Base-by-base conservation (phyloP, 2,113 vertebrate species). In the Phalacrocorax aristotelis region DNA sequence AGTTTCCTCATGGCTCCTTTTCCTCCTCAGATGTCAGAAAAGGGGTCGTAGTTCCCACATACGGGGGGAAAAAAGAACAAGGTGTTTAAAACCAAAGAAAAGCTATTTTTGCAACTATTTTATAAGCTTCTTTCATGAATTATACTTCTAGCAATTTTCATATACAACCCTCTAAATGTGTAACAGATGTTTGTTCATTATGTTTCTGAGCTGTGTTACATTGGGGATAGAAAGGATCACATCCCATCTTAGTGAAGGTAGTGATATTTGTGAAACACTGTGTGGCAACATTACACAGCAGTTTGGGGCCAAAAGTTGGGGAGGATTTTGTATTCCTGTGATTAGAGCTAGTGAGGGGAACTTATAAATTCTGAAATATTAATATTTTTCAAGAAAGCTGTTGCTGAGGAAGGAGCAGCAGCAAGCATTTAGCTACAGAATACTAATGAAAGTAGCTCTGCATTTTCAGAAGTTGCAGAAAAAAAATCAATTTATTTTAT, bases 381-480 rank as follows among this genome's bases (percentile, higher is more conserved):
- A 74, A 36, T 70, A 61, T 52, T 89, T 80, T 82, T 83, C 65
- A 76, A 46, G 49, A 89, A 90, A 83, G 87, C 74, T 82, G 66
- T 80, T 94, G 91, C 86, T 68, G 74, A 86, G 90, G 64, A 89
- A 89, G 66, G 61, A 95, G 30, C 17, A 8, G 74, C 85, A 93
- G 74, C 36, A 75, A 75, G 46, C 48, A 61, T 75, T 89, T 88
- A 93, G 30, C 57, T 80, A 46, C 36, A 74, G 95, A 91, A 97
- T 94, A 91, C 72, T 94, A 96, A 96, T 95, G 81, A 87, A 93
- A 69, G 54, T 17, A 93, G 58, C 69, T 90, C 76, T 68, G 48
- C 48, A 10, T 48, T 92, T 93, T 44, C n/a, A 75, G 69, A 91
- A 96, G 65, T 68, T 51, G 36, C 38, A 76, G 51, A 40, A 42